Conservation (phyloP, 2,888 invertebrate genomes). For the Scaptodrosophila latifasciaeformis region DNA sequence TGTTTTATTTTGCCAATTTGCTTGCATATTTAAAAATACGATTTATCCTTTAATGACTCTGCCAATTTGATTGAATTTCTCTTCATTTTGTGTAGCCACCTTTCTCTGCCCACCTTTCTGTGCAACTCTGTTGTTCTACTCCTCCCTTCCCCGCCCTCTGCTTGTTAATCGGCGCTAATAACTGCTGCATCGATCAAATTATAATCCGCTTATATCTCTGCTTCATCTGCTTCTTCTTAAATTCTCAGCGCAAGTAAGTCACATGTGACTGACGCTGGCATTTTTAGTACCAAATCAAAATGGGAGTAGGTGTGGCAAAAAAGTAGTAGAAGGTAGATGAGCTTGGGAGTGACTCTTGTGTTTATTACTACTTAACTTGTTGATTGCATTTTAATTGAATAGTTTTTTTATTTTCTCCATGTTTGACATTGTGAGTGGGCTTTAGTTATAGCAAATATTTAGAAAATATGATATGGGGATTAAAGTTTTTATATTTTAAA, state of each 20-base stretch:
- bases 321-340: too few relatives aligned
- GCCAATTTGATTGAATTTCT: too few relatives aligned
- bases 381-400: slow-evolving; percentile 43
- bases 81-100: slow-evolving; percentile 24
- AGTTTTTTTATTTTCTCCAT: slow-evolving; percentile 18
- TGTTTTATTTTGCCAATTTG: slow-evolving; percentile 32
- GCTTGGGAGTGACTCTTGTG: too few relatives aligned
- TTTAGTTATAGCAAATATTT: too few relatives aligned
- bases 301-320: not conserved
- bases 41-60: too few relatives aligned
- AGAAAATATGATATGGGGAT: too few relatives aligned
- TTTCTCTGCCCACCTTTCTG: not conserved
- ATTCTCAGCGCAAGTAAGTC: slow-evolving; percentile 1
- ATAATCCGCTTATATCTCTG: slow-evolving; percentile 51
- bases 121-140: too few relatives aligned
- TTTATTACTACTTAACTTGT: slow-evolving; percentile 23
- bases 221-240: slow-evolving; percentile 13
- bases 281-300: too few relatives aligned
- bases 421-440: too few relatives aligned
- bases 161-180: slow-evolving; percentile 32
- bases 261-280: slow-evolving; percentile 19
- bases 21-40: slow-evolving; percentile 15
- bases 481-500: too few relatives aligned
- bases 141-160: too few relatives aligned
- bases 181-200: slow-evolving; percentile 49